phyloP scores from a whole-genome alignment of 2,797 vertebrate genomes.

The Diplodus puntazzo region DNA sequence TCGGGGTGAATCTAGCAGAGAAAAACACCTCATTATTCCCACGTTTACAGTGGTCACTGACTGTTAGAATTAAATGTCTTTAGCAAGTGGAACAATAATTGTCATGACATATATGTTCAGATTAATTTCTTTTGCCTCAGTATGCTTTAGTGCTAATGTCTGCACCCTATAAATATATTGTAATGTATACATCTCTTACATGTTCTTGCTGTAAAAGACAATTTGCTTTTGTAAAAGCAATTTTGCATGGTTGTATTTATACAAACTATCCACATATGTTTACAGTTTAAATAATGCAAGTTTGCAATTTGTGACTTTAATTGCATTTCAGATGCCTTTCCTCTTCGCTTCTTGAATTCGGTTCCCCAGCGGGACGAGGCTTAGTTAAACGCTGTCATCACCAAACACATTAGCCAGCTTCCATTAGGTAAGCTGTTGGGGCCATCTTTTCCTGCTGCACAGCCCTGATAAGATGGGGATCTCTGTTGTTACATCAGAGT shows the following conservation, averaged over 20 bases:
- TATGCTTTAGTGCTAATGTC: not conserved
- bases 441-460: slow-evolving; percentile 73
- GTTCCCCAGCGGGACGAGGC: slow-evolving; percentile 47
- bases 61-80: slow-evolving; percentile 3
- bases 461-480: slow-evolving; percentile 75
- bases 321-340: slow-evolving; percentile 31
- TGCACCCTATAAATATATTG: not conserved
- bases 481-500: slow-evolving; percentile 62
- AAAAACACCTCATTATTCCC: slow-evolving; percentile 44
- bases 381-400: slow-evolving; percentile 62
- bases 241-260: not conserved
- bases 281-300: not conserved
- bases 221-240: not conserved
- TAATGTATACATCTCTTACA: not conserved
- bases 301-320: slow-evolving; percentile 37
- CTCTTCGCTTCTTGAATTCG: slow-evolving; percentile 26
- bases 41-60: slow-evolving; percentile 23
- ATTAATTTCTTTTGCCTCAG: not conserved
- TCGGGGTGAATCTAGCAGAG: slow-evolving; percentile 91
- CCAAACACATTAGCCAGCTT: slow-evolving; percentile 66
- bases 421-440: slow-evolving; percentile 70
- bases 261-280: slow-evolving; percentile 6
- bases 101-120: not conserved
- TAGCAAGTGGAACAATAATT: slow-evolving; percentile 15
- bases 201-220: not conserved